Evolutionary conservation across 2,888 invertebrate genomes (phyloP).

Genomic region (Doris montereyensis): DNA sequence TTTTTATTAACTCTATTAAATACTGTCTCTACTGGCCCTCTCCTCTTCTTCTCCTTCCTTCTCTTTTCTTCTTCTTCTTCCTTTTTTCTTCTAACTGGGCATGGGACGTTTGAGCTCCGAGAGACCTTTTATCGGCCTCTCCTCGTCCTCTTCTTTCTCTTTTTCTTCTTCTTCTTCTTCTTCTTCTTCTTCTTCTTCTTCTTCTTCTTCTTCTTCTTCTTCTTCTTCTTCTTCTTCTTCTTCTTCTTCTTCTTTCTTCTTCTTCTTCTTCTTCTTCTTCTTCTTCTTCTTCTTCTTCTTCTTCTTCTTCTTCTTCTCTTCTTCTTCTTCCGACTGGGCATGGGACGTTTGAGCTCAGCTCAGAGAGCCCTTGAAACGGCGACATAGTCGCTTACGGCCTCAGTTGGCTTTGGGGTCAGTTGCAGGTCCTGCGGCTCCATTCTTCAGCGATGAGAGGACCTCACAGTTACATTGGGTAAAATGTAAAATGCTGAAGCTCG

Average conservation of each 20-base stretch:
- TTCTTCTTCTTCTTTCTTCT: neutral
- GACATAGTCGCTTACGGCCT: no score
- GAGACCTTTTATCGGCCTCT: neutral
- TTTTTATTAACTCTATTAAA: neutral
- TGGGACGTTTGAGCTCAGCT: no score
- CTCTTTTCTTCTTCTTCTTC: neutral
- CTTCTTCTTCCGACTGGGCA: conserved; percentile 8
- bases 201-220: neutral
- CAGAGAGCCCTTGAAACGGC: no score
- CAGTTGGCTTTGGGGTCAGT: no score
- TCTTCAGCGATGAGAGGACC: no score
- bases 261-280: neutral
- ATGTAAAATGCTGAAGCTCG: no score
- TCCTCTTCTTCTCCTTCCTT: neutral
- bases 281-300: neutral
- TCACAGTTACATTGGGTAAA: no score
- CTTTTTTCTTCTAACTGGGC: neutral
- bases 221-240: neutral
- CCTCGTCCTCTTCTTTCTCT: neutral
- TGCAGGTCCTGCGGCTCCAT: no score
- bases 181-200: neutral
- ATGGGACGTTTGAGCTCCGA: no score
- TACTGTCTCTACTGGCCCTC: neutral
- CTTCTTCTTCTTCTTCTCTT: neutral
- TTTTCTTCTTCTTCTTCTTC: neutral